phyloP scores from a whole-genome alignment of 2,888 invertebrate species.

The Cheilosia vernalis region DNA sequence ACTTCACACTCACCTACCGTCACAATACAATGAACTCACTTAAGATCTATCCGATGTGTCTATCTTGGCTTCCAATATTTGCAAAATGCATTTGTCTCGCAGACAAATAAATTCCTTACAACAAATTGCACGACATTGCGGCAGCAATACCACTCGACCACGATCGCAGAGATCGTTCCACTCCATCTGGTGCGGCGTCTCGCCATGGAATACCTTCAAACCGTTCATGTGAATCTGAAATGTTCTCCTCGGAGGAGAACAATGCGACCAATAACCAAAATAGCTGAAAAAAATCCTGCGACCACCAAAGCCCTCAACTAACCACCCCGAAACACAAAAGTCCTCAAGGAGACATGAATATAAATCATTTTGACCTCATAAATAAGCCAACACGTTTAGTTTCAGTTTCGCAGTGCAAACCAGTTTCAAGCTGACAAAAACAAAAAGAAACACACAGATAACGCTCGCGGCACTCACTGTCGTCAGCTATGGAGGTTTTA shows the following conservation, averaged over 20 bases:
- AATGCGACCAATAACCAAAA: conserved; percentile 24
- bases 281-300: conserved; percentile 17
- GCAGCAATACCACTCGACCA: not conserved
- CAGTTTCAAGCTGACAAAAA: conserved; percentile 27
- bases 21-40: too few species aligned
- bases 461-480: conserved; percentile 41
- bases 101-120: not conserved
- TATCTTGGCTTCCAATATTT: too few species aligned
- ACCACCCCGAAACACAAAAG: conserved; percentile 14
- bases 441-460: not conserved
- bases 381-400: conserved; percentile 56
- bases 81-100: not conserved
- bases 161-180: conserved; percentile 28
- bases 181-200: not conserved
- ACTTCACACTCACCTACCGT: too few species aligned
- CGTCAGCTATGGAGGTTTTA: conserved; percentile 49
- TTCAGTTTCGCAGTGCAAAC: conserved; percentile 32
- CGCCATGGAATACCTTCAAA: conserved; percentile 41
- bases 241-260: conserved; percentile 29
- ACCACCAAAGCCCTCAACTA: not conserved
- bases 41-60: too few species aligned
- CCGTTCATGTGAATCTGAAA: conserved; percentile 59
- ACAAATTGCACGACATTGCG: conserved; percentile 7
- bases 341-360: conserved; percentile 62
- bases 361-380: conserved; percentile 72